Base-by-base conservation (phyloP, 2,113 vertebrate species). In the Lota lota region DNA sequence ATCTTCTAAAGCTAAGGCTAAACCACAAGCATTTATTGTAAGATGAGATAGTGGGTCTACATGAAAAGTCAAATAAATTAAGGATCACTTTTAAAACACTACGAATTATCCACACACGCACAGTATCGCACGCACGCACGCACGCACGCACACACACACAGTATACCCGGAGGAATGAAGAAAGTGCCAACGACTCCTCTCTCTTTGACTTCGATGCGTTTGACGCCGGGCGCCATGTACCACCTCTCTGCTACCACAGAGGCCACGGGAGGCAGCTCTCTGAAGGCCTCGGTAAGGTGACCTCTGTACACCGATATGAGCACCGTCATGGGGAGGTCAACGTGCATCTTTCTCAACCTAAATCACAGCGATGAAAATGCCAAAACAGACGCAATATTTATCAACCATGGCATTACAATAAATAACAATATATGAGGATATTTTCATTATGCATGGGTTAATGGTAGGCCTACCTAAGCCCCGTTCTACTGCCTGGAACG, bases 141-240 rank as follows among this genome's bases (percentile, higher is more conserved):
- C 28, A 33, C 28, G 7, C 28, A 33, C 28, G 7, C 28, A 33
- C 28, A 33, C 28, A 33, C 28, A 33, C 28, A 33, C 2, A 33
- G 1, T 24, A 14, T 82, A 93, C 91, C 92, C 88, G 90, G 69
- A 64, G 91, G 90, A 61, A 93, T 67, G 19, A 92, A 90, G 20
- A 92, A 68, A 1, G 87, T 90, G 69, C 87, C 91, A 67, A 2
- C 40, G 4, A 90, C 72, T 54, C 76, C 81, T 19, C n/a, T 61
- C 60, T 91, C 85, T 0, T 0, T 60, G 47, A 92, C 5, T 0
- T 69, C 50, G 0, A 91, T 51, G 73, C 90, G 87, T 64, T 69
- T 64, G 21, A 93, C 83, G 3, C 90, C 90, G 1, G 92, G 91
- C 28, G 89, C 88, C 68, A 87, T 76, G 83, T 91, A 91, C 89